Conservation (phyloP, 2,113 vertebrate species). For the Neofelis nebulosa region DNA sequence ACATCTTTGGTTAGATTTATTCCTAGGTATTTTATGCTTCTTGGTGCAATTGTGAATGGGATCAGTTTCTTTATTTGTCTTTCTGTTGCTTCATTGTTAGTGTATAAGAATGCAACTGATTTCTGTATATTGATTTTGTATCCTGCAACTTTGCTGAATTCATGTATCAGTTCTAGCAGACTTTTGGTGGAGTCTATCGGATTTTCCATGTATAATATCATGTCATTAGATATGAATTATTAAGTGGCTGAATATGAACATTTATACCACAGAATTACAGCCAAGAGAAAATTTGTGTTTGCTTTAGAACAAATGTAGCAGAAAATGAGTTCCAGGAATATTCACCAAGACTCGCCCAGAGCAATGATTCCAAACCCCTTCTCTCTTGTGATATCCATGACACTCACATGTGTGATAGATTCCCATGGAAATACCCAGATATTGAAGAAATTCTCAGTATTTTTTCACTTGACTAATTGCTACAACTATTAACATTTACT, state of each 20-base stretch:
- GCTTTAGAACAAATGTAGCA: slow-evolving; percentile 23
- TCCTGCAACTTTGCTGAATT: no score
- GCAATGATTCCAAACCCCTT: neutral
- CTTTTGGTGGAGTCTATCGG: no score
- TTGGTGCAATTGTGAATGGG: no score
- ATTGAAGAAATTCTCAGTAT: neutral
- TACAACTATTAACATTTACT: neutral
- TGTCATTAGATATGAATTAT: slow-evolving; percentile 29
- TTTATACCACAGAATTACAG: neutral
- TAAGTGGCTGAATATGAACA: neutral
- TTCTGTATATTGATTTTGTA: no score
- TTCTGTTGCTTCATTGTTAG: no score
- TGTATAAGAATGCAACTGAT: no score
- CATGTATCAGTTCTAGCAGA: no score
- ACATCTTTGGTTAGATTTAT: no score
- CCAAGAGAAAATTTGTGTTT: slow-evolving; percentile 39
- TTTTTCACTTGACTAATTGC: neutral
- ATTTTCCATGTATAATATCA: no score
- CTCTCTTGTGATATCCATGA: neutral
- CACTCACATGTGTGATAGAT: neutral
- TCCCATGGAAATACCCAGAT: neutral
- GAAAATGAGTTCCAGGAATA: slow-evolving; percentile 8
- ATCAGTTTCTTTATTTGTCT: no score
- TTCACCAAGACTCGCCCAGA: neutral
- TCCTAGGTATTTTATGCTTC: no score